Evolutionary conservation across 1,140 invertebrate genomes (phyloP).

Genomic region (Lerema accius): DNA sequence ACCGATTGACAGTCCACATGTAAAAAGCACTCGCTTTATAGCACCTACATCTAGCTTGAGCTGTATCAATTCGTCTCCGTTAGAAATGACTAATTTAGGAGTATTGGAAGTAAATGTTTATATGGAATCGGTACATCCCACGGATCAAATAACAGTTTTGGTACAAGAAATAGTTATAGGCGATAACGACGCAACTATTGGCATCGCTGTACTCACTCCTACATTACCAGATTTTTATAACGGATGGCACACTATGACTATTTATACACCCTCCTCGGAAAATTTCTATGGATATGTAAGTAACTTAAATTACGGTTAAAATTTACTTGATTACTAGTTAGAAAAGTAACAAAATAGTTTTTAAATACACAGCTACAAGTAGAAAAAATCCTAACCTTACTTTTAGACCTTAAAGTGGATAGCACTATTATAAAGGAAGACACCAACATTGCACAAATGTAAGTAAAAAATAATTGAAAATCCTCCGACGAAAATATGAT

Average conservation of each 20-base stretch:
- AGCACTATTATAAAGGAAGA: too few relatives aligned
- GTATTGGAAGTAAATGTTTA: conserved; percentile 49
- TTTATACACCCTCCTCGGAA: conserved; percentile 30
- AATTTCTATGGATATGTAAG: conserved; percentile 49
- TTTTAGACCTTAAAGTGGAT: too few relatives aligned
- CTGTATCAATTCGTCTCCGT: conserved; percentile 44
- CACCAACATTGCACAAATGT: too few relatives aligned
- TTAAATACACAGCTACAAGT: too few relatives aligned
- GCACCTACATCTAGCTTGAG: conserved; percentile 40
- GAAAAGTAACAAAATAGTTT: too few relatives aligned
- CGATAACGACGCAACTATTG: conserved; percentile 42
- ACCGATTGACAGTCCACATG: conserved; percentile 40
- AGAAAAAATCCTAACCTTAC: too few relatives aligned
- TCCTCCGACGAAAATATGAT: too few relatives aligned
- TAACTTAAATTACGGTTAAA: too few relatives aligned
- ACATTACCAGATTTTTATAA: conserved; percentile 29
- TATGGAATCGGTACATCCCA: conserved; percentile 38
- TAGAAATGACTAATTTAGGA: conserved; percentile 41
- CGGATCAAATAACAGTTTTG: conserved; percentile 47
- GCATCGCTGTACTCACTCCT: conserved; percentile 28
- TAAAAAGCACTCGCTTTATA: conserved; percentile 39
- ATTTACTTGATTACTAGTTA: too few relatives aligned
- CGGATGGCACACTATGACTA: conserved; percentile 47
- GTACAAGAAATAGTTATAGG: conserved; percentile 37
- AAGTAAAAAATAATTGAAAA: too few relatives aligned